These are phyloP conservation scores for Chesias legatella DNA, from an alignment of 2,888 invertebrate species.

Conservation along the genomic window DNA sequence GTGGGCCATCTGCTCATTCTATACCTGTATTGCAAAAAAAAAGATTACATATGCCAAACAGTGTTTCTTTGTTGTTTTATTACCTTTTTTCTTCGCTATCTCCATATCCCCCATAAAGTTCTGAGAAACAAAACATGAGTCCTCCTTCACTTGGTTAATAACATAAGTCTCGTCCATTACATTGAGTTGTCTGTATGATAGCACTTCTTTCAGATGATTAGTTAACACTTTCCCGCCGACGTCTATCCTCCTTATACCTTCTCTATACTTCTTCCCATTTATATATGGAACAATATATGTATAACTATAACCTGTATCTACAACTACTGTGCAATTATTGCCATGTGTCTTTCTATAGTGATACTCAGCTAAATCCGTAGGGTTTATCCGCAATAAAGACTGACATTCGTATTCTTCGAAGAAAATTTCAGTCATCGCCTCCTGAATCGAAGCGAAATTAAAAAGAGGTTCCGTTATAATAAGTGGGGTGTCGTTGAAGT, in stretches of 20 bases:
- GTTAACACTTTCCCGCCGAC: slow-evolving; percentile 98
- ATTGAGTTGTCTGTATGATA: slow-evolving; percentile 97
- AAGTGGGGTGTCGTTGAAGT: slow-evolving; percentile 87
- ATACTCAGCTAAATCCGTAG: slow-evolving; percentile 89
- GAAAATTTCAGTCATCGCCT: slow-evolving; percentile 96
- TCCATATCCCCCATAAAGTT: slow-evolving; percentile 91
- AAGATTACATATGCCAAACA: no score
- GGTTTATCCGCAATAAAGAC: slow-evolving; percentile 88
- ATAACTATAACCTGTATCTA: slow-evolving; percentile 97
- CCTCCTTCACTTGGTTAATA: slow-evolving; percentile 99
- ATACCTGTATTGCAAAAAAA: no score
- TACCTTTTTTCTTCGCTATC: slow-evolving; percentile 78
- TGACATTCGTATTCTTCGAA: slow-evolving; percentile 98
- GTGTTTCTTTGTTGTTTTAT: no score
- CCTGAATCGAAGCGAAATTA: slow-evolving; percentile 95
- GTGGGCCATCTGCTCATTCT: no score
- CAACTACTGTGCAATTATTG: slow-evolving; percentile 87
- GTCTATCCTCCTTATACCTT: slow-evolving; percentile 90
- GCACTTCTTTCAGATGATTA: slow-evolving; percentile 97
- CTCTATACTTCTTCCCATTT: slow-evolving; percentile 83
- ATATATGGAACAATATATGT: slow-evolving; percentile 96
- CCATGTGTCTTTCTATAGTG: slow-evolving; percentile 79
- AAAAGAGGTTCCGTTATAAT: slow-evolving; percentile 96
- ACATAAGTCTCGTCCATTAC: slow-evolving; percentile 99
- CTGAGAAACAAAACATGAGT: slow-evolving; percentile 94